phyloP scores from a whole-genome alignment of 1,140 invertebrate species.

The Brachionus sp. region DNA sequence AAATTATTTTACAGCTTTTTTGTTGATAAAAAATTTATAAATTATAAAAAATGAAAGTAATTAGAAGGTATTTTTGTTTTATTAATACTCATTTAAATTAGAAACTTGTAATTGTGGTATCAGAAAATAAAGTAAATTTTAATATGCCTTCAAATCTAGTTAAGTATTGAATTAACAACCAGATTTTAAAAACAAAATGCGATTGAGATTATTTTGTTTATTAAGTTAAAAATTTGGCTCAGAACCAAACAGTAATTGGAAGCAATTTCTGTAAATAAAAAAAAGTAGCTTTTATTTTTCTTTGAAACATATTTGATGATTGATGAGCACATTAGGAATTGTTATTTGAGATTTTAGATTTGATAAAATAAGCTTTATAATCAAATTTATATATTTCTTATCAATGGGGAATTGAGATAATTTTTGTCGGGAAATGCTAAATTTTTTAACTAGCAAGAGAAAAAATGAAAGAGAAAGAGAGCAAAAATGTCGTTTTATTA shows the following conservation, averaged over 20 bases:
- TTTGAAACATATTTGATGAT: neutral
- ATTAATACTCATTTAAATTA: too few species aligned
- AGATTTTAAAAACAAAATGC: neutral
- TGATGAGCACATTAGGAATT: slow-evolving; percentile 6
- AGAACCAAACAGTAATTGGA: neutral
- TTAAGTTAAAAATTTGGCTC: neutral
- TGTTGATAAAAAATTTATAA: neutral
- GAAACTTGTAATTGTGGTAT: neutral
- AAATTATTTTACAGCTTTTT: neutral
- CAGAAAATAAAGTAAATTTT: neutral
- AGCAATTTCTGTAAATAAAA: neutral
- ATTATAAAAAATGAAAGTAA: too few species aligned
- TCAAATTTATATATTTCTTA: neutral
- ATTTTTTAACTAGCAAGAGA: neutral
- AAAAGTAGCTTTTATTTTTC: neutral
- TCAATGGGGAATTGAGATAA: slow-evolving; percentile 1
- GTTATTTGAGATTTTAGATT: neutral
- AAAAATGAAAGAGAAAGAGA: neutral
- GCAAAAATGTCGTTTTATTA: neutral
- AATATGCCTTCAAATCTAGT: neutral
- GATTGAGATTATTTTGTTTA: neutral
- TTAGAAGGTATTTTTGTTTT: too few species aligned
- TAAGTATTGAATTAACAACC: neutral
- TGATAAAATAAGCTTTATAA: neutral
- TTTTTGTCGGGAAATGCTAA: neutral